These are phyloP conservation scores for Zaprionus ghesquierei DNA, from an alignment of 1,140 invertebrate genomes.

Conservation along the genomic window DNA sequence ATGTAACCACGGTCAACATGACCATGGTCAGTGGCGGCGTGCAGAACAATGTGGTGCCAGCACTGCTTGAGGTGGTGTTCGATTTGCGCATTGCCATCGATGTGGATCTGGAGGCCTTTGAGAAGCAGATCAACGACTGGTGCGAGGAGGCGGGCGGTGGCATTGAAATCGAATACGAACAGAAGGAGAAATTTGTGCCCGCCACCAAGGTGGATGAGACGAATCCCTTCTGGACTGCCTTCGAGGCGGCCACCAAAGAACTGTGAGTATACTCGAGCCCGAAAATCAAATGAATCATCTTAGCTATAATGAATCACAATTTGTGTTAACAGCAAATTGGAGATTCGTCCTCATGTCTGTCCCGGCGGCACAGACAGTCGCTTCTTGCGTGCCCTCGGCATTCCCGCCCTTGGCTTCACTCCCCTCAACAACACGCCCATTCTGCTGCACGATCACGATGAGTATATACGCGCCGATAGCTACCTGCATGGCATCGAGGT, in stretches of 20 bases:
- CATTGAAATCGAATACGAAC: conserved; percentile 88
- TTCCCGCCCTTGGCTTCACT: conserved; percentile 91
- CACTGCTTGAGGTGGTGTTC: conserved; percentile 89
- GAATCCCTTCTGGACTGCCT: conserved; percentile 92
- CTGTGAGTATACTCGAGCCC: conserved; percentile 85
- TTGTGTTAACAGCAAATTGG: conserved; percentile 80
- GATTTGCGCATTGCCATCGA: conserved; percentile 90
- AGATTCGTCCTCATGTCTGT: conserved; percentile 88
- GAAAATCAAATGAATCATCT: not conserved
- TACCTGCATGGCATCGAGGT: conserved; percentile 90
- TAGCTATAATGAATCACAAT: not conserved
- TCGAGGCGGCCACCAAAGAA: conserved; percentile 85
- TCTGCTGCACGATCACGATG: conserved; percentile 91
- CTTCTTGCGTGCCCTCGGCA: conserved; percentile 88
- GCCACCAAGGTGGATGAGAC: conserved; percentile 87
- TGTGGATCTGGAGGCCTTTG: conserved; percentile 87
- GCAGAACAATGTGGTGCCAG: conserved; percentile 96
- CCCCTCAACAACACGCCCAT: conserved; percentile 90
- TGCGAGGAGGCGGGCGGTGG: conserved; percentile 91
- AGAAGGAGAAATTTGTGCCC: conserved; percentile 86
- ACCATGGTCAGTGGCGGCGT: conserved; percentile 93
- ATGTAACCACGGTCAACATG: conserved; percentile 94
- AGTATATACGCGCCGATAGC: conserved; percentile 87
- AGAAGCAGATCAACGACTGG: conserved; percentile 88
- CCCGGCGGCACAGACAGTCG: conserved; percentile 91